A percentile compares a stretch with the other conserved stretches of the same genome.
These are phyloP conservation scores for Paracentrotus lividus DNA, from an alignment of 53 echinoderm and acorn worm genomes.

Conservation along the genomic window DNA sequence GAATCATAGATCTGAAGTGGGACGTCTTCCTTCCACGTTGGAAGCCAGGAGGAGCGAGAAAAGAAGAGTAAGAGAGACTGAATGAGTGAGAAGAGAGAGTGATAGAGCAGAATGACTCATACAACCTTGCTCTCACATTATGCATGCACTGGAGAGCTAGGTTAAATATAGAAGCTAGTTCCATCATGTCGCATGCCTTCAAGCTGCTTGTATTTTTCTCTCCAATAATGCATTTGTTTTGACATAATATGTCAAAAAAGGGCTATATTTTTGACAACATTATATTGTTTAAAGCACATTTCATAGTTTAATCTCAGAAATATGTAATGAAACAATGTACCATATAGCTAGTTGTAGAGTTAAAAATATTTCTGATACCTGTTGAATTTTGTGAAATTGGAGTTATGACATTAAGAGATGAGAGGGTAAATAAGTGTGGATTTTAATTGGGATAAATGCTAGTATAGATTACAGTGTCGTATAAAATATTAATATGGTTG, in stretches of 20 bases:
- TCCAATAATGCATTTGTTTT: slow-evolving; percentile 38
- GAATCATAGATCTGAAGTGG: not conserved
- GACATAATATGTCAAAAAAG: slow-evolving; percentile 2
- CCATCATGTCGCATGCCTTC: slow-evolving; percentile 34
- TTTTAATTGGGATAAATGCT: not conserved
- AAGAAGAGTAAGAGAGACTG: slow-evolving; percentile 19
- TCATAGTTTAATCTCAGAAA: not conserved
- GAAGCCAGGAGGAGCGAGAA: slow-evolving; percentile 10
- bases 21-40: slow-evolving; percentile 34
- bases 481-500: not conserved
- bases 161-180: slow-evolving; percentile 49
- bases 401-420: not conserved
- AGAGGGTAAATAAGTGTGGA: not conserved
- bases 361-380: not conserved
- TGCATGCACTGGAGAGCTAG: slow-evolving; percentile 49
- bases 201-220: slow-evolving; percentile 43
- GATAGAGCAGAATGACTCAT: slow-evolving; percentile 53
- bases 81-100: slow-evolving; percentile 19
- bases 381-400: not conserved
- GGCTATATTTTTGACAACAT: not conserved
- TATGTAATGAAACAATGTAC: not conserved
- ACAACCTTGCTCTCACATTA: slow-evolving; percentile 36
- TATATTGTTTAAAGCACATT: not conserved
- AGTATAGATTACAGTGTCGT: not conserved
- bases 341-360: not conserved